phyloP scores from a whole-genome alignment of 2,797 vertebrate genomes.

The Sebastes trivittatus region DNA sequence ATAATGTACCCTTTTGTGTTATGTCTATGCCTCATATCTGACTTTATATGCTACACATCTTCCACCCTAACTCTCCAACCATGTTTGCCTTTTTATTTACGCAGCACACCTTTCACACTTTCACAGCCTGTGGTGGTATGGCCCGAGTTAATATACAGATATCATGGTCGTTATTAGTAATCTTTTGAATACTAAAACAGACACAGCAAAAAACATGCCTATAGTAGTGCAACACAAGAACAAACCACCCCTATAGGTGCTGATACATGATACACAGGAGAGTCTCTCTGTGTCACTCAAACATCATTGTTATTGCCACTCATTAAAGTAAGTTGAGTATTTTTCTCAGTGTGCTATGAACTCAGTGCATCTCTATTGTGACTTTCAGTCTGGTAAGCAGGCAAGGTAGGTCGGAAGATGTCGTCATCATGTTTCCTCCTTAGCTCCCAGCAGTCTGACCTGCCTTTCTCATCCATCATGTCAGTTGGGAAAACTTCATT shows the following conservation, averaged over 20 bases:
- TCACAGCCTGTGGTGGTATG: neutral
- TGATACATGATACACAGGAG: slow-evolving; percentile 26
- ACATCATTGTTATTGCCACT: neutral
- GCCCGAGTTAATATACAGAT: neutral
- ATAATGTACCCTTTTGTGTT: neutral
- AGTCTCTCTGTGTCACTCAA: slow-evolving; percentile 14
- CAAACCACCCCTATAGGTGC: slow-evolving; percentile 38
- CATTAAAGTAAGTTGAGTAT: neutral
- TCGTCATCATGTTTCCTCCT: slow-evolving; percentile 11
- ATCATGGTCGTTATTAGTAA: neutral
- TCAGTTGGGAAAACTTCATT: neutral
- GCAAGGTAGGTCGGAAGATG: slow-evolving; percentile 8
- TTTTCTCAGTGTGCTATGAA: slow-evolving; percentile 1
- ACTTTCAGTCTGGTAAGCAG: neutral
- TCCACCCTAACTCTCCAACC: neutral
- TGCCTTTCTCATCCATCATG: neutral
- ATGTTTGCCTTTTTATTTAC: neutral
- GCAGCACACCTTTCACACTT: neutral
- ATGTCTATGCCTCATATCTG: neutral
- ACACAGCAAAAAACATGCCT: slow-evolving; percentile 48
- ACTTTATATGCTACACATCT: neutral
- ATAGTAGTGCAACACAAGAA: slow-evolving; percentile 37
- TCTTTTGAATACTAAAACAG: slow-evolving; percentile 24
- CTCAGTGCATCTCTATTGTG: neutral
- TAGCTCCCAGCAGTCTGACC: neutral